phyloP scores from a whole-genome alignment of 2,888 invertebrate genomes.

The Capitulum mitella region DNA sequence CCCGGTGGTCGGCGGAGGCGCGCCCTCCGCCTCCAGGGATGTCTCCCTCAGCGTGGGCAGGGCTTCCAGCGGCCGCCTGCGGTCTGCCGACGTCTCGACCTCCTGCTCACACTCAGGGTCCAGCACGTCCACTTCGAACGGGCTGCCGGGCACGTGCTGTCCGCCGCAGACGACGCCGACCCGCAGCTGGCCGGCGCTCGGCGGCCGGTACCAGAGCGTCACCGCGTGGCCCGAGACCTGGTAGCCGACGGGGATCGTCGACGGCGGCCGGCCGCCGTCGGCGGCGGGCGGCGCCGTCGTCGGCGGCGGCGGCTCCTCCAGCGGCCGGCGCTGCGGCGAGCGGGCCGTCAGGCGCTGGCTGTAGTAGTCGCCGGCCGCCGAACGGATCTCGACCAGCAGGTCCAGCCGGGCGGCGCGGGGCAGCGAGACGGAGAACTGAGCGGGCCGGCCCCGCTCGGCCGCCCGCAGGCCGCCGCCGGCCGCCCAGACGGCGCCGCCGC shows the following conservation, averaged over 20 bases:
- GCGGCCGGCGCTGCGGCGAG: neutral
- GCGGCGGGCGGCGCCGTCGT: neutral
- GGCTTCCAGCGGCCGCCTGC: neutral
- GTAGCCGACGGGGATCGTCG: neutral
- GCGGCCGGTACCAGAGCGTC: neutral
- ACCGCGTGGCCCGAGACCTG: neutral
- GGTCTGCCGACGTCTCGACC: neutral
- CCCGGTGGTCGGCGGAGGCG: no score
- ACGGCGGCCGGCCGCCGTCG: neutral
- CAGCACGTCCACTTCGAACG: neutral
- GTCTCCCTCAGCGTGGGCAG: neutral
- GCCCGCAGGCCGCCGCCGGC: neutral
- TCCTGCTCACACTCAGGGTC: neutral
- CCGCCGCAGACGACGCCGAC: neutral
- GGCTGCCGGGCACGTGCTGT: neutral
- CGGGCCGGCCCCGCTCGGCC: neutral
- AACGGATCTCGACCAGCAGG: conserved; percentile 2
- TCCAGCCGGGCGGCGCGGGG: neutral
- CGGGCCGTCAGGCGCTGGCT: neutral
- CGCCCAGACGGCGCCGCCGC: neutral
- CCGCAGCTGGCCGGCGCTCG: neutral
- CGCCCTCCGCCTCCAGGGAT: neutral
- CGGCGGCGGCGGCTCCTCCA: neutral
- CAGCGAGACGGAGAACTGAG: neutral
- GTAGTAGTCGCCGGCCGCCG: neutral